A percentile compares a stretch with the other conserved stretches of the same genome.
These are phyloP conservation scores for Andricus curvator DNA, from an alignment of 2,888 invertebrate species.

Conservation along the genomic window DNA sequence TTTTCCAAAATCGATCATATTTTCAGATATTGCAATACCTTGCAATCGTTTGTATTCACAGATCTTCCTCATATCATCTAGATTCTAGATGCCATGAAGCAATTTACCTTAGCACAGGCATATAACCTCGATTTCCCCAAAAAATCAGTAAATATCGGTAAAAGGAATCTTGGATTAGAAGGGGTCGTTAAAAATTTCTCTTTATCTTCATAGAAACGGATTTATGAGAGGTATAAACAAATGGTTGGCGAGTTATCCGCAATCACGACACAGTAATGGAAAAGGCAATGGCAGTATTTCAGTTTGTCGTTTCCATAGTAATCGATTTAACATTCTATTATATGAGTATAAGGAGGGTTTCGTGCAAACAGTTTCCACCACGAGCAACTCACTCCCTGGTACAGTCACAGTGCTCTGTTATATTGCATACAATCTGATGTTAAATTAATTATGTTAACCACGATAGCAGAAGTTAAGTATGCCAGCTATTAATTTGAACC, in stretches of 20 bases:
- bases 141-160: not conserved
- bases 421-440: conserved; percentile 2
- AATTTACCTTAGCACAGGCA: not conserved
- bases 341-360: not conserved
- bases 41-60: not conserved
- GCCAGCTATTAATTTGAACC: not conserved
- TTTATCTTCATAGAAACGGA: not conserved
- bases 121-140: not conserved
- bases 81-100: not conserved
- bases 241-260: not conserved
- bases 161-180: no score
- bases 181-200: not conserved
- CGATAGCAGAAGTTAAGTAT: not conserved
- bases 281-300: not conserved
- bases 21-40: not conserved
- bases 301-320: not conserved
- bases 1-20: no score
- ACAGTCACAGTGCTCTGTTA: not conserved
- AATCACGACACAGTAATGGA: not conserved
- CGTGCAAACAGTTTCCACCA: not conserved
- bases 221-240: not conserved
- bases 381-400: not conserved
- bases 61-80: not conserved
- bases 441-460: not conserved
- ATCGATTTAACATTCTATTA: conserved; percentile 7